Evolutionary conservation across 2,888 invertebrate species (phyloP).

Genomic region (Anarsia innoxiella): DNA sequence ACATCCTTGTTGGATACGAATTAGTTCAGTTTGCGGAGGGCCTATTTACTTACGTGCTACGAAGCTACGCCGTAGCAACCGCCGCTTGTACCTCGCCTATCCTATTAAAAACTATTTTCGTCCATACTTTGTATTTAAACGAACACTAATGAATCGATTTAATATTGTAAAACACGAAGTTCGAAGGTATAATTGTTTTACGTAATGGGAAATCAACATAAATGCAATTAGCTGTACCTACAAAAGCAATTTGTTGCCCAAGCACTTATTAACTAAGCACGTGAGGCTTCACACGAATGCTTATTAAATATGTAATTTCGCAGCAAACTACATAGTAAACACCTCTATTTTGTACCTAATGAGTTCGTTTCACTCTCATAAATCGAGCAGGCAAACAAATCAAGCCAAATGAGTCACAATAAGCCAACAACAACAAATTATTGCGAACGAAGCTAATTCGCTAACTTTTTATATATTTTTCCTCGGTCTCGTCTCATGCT

Average conservation of each 20-base stretch:
- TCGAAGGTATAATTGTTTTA: too few relatives aligned
- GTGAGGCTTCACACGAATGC: neutral
- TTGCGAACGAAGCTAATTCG: conserved; percentile 56
- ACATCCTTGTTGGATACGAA: conserved; percentile 19
- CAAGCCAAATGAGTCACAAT: conserved; percentile 37
- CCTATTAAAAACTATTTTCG: neutral
- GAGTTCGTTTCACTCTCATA: conserved; percentile 26
- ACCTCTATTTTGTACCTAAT: neutral
- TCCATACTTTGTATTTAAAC: too few relatives aligned
- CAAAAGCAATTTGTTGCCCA: too few relatives aligned
- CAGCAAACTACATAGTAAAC: neutral
- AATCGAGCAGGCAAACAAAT: conserved; percentile 47
- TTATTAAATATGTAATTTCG: neutral
- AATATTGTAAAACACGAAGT: too few relatives aligned
- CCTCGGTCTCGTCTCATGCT: conserved; percentile 57
- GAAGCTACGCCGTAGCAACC: conserved; percentile 44
- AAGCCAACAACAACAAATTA: conserved; percentile 45
- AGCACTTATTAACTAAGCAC: too few relatives aligned
- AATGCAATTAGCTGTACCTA: too few relatives aligned
- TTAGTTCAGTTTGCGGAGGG: conserved; percentile 39
- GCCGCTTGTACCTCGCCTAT: neutral
- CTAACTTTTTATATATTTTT: conserved; percentile 71
- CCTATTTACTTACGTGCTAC: conserved; percentile 65
- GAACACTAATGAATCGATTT: too few relatives aligned
- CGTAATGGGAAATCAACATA: too few relatives aligned